Conservation (phyloP, 2,797 vertebrate species). For the Vespertilio murinus region DNA sequence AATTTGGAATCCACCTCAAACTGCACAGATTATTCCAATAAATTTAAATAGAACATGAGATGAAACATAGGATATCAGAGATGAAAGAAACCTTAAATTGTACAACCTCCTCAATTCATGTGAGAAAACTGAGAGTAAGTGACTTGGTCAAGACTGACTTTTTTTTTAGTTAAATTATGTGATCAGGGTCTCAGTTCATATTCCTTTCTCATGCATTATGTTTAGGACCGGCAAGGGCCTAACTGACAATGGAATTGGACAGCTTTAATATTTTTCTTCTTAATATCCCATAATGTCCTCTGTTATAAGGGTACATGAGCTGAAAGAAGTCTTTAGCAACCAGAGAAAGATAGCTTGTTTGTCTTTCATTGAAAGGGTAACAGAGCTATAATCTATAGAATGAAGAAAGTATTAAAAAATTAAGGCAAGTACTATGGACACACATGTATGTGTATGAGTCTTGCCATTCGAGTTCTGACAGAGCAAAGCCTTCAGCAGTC, state of each 20-base stretch:
- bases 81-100: not conserved
- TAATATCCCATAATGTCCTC: not conserved
- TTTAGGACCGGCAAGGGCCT: not conserved
- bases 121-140: not conserved
- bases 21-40: not conserved
- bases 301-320: not conserved
- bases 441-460: conserved; percentile 55
- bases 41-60: not conserved
- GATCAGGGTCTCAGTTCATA: not conserved
- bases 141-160: not conserved
- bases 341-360: not conserved
- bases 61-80: not conserved
- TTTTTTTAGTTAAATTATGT: not conserved
- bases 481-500: conserved; percentile 53
- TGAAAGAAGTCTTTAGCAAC: not conserved
- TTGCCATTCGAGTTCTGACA: conserved; percentile 69
- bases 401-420: not conserved
- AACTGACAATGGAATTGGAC: not conserved
- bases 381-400: conserved; percentile 33
- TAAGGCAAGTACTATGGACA: conserved; percentile 33
- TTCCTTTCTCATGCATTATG: not conserved
- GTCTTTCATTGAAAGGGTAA: not conserved
- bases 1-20: not conserved
- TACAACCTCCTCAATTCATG: not conserved
- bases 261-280: not conserved